Conservation (phyloP, 2,888 invertebrate species). For the Stenodera caucasica region DNA sequence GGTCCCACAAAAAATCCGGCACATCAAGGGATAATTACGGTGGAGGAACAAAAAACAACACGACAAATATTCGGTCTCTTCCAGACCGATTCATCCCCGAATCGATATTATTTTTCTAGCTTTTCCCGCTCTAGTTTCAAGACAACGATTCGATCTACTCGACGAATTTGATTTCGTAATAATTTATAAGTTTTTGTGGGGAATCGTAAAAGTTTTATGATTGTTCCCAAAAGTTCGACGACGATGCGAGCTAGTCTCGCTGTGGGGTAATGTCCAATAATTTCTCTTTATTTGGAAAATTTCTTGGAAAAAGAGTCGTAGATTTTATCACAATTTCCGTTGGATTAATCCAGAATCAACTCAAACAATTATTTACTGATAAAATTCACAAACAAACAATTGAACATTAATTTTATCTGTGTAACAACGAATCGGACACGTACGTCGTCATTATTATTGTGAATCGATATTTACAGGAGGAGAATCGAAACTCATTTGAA, state of each 20-base stretch:
- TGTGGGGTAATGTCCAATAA: not conserved
- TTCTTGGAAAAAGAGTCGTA: no score
- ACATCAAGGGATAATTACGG: no score
- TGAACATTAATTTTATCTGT: not conserved
- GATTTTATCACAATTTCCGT: no score
- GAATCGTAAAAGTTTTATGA: not conserved
- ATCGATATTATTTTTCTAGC: not conserved
- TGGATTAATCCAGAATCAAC: no score
- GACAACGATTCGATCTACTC: no score
- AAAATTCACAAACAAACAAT: not conserved
- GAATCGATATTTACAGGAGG: not conserved
- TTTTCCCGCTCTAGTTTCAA: no score
- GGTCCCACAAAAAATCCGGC: no score
- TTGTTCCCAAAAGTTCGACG: not conserved
- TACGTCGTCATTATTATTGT: not conserved
- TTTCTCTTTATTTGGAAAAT: no score
- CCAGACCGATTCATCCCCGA: not conserved
- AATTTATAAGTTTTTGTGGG: not conserved
- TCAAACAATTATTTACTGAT: not conserved
- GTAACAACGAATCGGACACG: not conserved
- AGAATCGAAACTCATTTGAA: not conserved
- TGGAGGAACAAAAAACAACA: no score
- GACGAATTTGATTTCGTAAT: not conserved
- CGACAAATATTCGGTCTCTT: not conserved
- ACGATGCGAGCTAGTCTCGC: no score